Evolutionary conservation across 2,113 vertebrate species (phyloP).

Genomic region (Pandion haliaetus): DNA sequence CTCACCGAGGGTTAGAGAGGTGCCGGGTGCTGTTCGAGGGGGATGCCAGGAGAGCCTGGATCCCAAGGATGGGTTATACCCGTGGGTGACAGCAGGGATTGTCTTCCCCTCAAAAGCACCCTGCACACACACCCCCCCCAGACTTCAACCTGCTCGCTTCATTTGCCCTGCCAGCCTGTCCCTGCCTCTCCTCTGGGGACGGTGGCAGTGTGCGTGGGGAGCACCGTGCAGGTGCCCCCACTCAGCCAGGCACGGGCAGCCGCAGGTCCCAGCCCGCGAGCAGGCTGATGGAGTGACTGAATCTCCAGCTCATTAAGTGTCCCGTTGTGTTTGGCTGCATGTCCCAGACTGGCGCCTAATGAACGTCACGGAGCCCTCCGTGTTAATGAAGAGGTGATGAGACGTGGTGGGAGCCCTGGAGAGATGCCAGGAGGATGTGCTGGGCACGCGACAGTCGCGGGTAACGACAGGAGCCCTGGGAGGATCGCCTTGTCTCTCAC

Average conservation of each 20-base stretch:
- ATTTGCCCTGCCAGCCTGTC: background rate
- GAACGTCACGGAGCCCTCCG: background rate
- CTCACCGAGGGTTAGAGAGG: background rate
- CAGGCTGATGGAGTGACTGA: background rate
- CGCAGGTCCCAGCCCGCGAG: background rate
- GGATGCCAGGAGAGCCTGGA: background rate
- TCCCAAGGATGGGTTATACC: background rate
- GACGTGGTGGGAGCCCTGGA: background rate
- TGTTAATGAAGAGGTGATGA: background rate
- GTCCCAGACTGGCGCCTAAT: background rate
- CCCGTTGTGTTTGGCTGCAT: background rate
- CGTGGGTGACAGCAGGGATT: background rate
- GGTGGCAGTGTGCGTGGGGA: background rate
- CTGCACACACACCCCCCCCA: background rate
- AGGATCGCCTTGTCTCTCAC: background rate
- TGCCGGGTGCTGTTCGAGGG: background rate
- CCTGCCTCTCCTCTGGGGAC: background rate
- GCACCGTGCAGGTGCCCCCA: fast-evolving
- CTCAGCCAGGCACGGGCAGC: background rate
- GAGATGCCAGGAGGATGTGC: background rate
- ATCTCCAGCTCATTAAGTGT: background rate
- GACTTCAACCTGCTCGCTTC: background rate
- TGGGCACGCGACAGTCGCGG: fast-evolving
- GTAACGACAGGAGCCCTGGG: background rate
- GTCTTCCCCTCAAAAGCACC: background rate